Base-by-base conservation (phyloP, 2,888 invertebrate species). In the Drosophila neonasuta region DNA sequence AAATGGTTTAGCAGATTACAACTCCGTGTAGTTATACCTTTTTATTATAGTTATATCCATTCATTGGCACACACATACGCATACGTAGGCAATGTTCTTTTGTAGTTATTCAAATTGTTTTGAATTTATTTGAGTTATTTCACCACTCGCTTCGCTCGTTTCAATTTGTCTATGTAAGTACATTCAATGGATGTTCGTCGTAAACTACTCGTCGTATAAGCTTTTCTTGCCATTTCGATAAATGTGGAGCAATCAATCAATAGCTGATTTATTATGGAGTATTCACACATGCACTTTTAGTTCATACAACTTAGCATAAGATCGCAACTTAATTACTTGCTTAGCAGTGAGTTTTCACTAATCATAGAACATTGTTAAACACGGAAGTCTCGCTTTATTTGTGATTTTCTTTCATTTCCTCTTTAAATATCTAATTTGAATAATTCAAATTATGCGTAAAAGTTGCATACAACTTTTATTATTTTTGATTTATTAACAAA, bases 161-260 rank as follows among this genome's bases (percentile, higher is more conserved):
- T 13, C 44, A 44, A 54, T 41, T n/a, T 42, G 20, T 34, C 20
- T 20, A 55, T 32, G 32, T 54, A 41, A 42, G 44, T 44, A 56
- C 34, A 56, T 29, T 24, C 24, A 15, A 32, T 36, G 36, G 10
- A 15, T 17, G 17, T 24, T 9, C 36, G 32, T 24, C 36, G 32
- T 13, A 36, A n/a, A 36, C 20, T 56, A 36, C 36, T 36, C 36
- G 36, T 36, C 36, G 11, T 29, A 24, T 46, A 56, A 46, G 56
- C 56, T 46, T 30, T 56, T 6, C 34, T 56, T 46, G 13, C 11
- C 20, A 46, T 56, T 56, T 46, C 46, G 56, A 56, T 45, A 34
- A 56, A 15, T 36, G 4, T 36, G 4, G 10, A 36, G 46, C 24
- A 56, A 36, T 56, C 45, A 55, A 55, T 45, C 15, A 56, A 36